Evolutionary conservation across 2,797 vertebrate genomes (phyloP).

Genomic region (Aselliscus stoliczkanus): DNA sequence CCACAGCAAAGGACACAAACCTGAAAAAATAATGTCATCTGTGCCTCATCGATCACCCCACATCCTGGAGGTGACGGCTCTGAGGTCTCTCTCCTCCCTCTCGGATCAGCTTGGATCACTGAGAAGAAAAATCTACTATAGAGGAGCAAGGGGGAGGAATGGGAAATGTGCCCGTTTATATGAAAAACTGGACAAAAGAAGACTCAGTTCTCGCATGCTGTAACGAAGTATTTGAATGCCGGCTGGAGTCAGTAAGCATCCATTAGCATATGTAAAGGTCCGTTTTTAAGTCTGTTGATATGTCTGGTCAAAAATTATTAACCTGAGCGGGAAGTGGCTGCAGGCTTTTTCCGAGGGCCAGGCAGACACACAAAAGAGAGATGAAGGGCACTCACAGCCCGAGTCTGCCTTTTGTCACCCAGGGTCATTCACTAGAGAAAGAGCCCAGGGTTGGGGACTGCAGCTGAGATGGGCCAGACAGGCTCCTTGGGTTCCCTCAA

Average conservation of each 20-base stretch:
- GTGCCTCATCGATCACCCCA: accelerated
- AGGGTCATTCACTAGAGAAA: conserved; percentile 24
- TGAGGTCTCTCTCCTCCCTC: neutral
- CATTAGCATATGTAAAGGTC: conserved; percentile 40
- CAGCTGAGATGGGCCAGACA: neutral
- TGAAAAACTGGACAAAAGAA: neutral
- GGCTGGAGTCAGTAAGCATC: neutral
- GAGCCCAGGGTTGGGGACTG: neutral
- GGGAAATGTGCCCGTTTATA: neutral
- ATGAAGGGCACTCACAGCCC: conserved; percentile 69
- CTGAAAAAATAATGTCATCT: neutral
- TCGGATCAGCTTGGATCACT: neutral
- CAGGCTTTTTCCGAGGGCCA: conserved; percentile 56
- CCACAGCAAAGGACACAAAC: neutral
- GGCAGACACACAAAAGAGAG: conserved; percentile 68
- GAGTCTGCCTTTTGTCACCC: conserved; percentile 62
- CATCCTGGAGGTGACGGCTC: neutral
- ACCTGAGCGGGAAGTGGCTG: conserved; percentile 60
- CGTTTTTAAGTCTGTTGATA: conserved; percentile 45
- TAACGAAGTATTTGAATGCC: neutral
- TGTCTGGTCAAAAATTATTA: neutral
- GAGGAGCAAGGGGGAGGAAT: neutral
- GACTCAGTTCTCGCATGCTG: neutral
- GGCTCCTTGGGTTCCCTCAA: neutral
- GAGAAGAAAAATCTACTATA: neutral